A percentile compares a stretch with the other conserved stretches of the same genome.
Conservation (phyloP, 1,140 invertebrate genomes). For the Agrilus planipennis region DNA sequence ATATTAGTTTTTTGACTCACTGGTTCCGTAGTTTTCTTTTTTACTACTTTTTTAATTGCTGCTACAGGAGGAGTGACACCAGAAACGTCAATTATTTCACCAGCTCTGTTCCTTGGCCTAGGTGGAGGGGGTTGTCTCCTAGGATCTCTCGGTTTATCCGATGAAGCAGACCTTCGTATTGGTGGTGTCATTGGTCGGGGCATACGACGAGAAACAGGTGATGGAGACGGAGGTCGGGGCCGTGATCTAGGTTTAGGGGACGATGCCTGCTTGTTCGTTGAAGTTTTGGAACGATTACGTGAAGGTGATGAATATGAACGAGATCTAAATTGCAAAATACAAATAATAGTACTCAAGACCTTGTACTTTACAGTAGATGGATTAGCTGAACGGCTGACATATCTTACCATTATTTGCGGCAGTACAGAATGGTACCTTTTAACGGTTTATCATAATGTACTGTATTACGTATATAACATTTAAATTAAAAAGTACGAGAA, state of each 20-base stretch:
- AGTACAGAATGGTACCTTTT: no score
- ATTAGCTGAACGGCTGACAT: no score
- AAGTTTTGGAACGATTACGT: conserved; percentile 19
- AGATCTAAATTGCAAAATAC: no score
- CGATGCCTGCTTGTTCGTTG: conserved; percentile 14
- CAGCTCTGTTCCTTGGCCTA: conserved; percentile 23
- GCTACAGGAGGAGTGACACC: conserved; percentile 24
- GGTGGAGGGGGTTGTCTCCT: conserved; percentile 29
- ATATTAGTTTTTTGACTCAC: conserved; percentile 5
- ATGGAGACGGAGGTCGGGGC: conserved; percentile 24
- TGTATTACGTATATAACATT: neutral
- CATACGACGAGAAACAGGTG: conserved; percentile 28
- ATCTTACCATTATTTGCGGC: no score
- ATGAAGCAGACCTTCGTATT: conserved; percentile 35
- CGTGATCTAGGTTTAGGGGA: conserved; percentile 16
- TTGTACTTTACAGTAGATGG: no score
- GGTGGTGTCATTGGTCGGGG: conserved; percentile 38
- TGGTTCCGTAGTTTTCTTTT: conserved; percentile 16
- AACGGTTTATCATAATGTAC: neutral
- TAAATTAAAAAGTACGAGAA: no score
- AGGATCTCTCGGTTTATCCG: conserved; percentile 33
- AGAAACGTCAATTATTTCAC: conserved; percentile 26
- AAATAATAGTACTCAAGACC: no score
- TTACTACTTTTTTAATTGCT: conserved; percentile 6
- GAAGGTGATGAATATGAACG: conserved; percentile 36